A percentile compares a stretch with the other conserved stretches of the same genome.
Evolutionary conservation across 1,140 invertebrate genomes (phyloP).

Genomic region (Sycophila sp.): DNA sequence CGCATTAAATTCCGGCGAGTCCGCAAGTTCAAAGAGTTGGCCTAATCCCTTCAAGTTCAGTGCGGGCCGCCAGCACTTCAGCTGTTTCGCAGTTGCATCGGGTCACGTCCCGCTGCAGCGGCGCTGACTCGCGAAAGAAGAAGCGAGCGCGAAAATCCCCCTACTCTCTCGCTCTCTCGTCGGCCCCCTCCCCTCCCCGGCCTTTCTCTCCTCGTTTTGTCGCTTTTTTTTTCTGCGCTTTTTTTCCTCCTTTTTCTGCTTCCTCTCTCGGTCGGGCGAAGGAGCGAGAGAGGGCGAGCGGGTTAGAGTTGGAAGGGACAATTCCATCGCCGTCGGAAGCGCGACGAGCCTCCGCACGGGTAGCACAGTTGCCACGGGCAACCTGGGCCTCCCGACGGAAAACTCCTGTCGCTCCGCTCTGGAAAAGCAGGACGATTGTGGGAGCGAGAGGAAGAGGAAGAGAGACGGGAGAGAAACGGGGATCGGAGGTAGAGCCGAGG

Average conservation of each 20-base stretch:
- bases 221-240: constrained; percentile 47
- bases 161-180: constrained; percentile 31
- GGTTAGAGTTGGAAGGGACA: constrained; percentile 47
- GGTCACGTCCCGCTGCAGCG: not conserved
- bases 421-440: constrained; percentile 43
- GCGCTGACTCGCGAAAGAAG: constrained; percentile 42
- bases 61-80: not conserved
- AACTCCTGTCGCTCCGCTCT: constrained; percentile 58
- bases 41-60: not conserved
- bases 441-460: constrained; percentile 21
- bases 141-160: constrained; percentile 57
- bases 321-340: constrained; percentile 54
- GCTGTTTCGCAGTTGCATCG: too few species aligned
- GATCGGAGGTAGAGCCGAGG: not conserved
- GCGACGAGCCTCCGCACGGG: constrained; percentile 42
- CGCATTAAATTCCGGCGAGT: constrained; percentile 1
- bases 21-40: not conserved
- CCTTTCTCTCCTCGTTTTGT: constrained; percentile 38
- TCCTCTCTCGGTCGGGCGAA: constrained; percentile 39
- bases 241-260: constrained; percentile 47
- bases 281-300: constrained; percentile 10
- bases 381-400: constrained; percentile 51
- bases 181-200: constrained; percentile 16
- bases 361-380: constrained; percentile 62
- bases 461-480: constrained; percentile 24